phyloP scores from a whole-genome alignment of 2,888 invertebrate species.

The Euspilapteryx auroguttella region DNA sequence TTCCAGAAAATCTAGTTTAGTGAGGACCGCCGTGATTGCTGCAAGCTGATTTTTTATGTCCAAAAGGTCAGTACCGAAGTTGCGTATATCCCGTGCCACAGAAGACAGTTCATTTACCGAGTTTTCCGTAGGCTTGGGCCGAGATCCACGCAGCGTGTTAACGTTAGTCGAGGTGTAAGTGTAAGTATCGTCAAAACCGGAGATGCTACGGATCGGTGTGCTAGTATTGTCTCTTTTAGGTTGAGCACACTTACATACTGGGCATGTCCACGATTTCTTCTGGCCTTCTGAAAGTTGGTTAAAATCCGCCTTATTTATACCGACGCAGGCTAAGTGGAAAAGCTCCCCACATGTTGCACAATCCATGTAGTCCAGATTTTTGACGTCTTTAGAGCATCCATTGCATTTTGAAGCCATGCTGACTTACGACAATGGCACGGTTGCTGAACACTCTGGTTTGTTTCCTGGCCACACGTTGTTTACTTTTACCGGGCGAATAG shows the following conservation, averaged over 20 bases:
- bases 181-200: not conserved
- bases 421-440: no score
- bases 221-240: not conserved
- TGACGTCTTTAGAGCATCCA: not conserved
- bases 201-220: not conserved
- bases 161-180: not conserved
- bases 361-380: not conserved
- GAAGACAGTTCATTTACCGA: not conserved
- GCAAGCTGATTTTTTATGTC: not conserved
- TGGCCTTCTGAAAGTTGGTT: not conserved
- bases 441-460: no score
- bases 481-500: no score
- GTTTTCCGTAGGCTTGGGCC: not conserved
- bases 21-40: not conserved
- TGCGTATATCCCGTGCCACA: not conserved
- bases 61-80: not conserved
- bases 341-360: not conserved
- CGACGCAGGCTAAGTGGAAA: not conserved
- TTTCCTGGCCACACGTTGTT: no score
- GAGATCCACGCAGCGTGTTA: not conserved
- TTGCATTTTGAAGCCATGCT: not conserved
- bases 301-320: not conserved
- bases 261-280: not conserved
- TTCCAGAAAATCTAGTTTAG: not conserved
- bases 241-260: not conserved